Percentiles rank a stretch among this genome's conserved stretches.
Evolutionary conservation across 1,140 invertebrate genomes (phyloP).

Genomic region (Trichoplusia ni): DNA sequence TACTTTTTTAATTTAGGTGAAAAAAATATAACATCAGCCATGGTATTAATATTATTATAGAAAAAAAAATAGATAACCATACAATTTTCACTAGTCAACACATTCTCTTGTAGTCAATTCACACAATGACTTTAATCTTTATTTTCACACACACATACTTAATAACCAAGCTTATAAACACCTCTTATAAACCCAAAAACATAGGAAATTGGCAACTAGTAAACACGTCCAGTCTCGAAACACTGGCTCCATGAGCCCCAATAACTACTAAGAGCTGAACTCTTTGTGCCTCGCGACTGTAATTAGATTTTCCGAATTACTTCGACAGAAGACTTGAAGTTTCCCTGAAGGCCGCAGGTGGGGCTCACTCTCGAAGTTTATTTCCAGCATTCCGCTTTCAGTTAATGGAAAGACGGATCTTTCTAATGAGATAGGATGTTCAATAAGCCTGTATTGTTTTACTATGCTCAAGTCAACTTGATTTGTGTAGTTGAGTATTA

Average conservation of each 20-base stretch:
- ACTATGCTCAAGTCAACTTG: background rate
- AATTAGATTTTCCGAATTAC: constrained; percentile 20
- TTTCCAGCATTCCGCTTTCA: background rate
- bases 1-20: too few relatives aligned
- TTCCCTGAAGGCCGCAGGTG: constrained; percentile 8
- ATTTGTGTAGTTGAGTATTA: background rate
- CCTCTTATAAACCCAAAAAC: background rate
- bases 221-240: background rate
- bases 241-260: background rate
- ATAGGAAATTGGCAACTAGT: background rate
- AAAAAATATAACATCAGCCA: too few relatives aligned
- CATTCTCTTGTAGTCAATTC: too few relatives aligned
- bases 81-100: too few relatives aligned
- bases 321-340: constrained; percentile 2
- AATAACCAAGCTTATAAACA: too few relatives aligned
- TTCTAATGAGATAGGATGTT: background rate
- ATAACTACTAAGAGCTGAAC: background rate
- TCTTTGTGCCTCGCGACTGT: constrained; percentile 5
- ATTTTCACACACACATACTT: too few relatives aligned
- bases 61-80: too few relatives aligned
- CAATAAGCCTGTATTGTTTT: too few relatives aligned
- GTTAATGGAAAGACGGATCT: constrained; percentile 3
- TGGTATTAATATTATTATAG: too few relatives aligned
- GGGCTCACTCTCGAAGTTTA: background rate
- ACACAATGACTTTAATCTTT: too few relatives aligned